Base-by-base conservation (phyloP, 2,113 vertebrate genomes). In the Callaeas wilsoni region DNA sequence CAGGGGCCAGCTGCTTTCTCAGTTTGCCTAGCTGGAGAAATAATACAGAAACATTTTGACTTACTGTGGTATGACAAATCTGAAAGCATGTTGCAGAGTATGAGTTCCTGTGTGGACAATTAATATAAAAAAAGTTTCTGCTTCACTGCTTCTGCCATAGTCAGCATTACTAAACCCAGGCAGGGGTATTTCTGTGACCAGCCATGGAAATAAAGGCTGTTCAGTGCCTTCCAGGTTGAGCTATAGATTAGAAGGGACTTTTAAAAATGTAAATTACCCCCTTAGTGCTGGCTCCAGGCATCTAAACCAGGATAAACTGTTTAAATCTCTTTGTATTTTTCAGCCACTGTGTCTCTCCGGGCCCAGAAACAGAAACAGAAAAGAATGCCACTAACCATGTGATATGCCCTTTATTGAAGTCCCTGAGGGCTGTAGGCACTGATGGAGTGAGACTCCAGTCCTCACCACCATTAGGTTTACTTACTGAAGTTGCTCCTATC, bases 251-350 rank as follows among this genome's bases (percentile, higher is more conserved):
- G 50, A 63, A 63, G 32, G 4, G 47, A 46, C 53, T 80, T 90
- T 5, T 16, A 52, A 91, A 77, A 70, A 35, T 39, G 30, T 42
- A 42, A 82, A 41, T 55, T 42, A 63, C 6, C 16, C n/a, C 30
- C 23, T 87, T 55, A 84, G 65, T 4, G 1, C 20, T 47, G 42
- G 50, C 56, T 91, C 14, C 64, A 91, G 77, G 14, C 73, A 55
- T 42, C 64, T 70, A 42, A 81, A 55, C 37, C 21, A 46, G 39
- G 52, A 70, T 63, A 59, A 89, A 17, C 15, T 89, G 14, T 37
- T 90, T 63, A 87, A 80, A 91, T 37, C 16, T 74, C 71, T 89
- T 53, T 70, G 60, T 55, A 19, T 74, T 76, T 70, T 87, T 84
- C 56, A 78, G 69, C 33, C 16, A 8, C 21, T 19, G 1, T 57